Base-by-base conservation (phyloP, 2,797 vertebrate species). In the Artibeus jamaicensis region DNA sequence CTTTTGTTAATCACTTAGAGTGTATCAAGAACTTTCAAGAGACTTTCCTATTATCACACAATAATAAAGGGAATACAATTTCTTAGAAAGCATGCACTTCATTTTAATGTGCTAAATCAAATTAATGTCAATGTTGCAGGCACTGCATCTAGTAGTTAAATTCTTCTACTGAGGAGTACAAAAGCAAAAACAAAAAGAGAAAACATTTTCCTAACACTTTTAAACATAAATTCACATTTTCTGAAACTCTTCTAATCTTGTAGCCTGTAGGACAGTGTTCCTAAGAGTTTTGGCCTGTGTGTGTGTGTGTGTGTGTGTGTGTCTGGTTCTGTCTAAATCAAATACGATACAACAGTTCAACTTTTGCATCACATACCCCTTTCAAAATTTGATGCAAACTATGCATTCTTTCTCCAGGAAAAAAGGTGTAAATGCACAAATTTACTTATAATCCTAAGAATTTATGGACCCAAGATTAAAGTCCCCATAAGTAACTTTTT, bases 221-320 rank as follows among this genome's bases (percentile, higher is more conserved):
- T 62, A 94, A 86, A 85, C 26, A 67, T 32, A 32, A 21, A 67
- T 32, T 86, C 32, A 68, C 14, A 62, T 24, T 42, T 85, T 79
- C 4, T 57, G 37, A 85, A 96, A 96, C 92, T 95, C 89, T 57
- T 57, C 57, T 62, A 62, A 62, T 29, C 12, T n/a, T 59, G 55
- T 10, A 53, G 74, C 92, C 95, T 53, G 96, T 79, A 83, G 97
- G 84, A 96, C 59, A 76, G 39, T 8, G 55, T 74, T 97, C 94
- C 89, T 89, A n/a, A 92, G 93, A 90, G 96, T 48, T 96, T 95
- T 87, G 74, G 70, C 44, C 44, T 44, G 44, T 44, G 29, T 62
- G 59, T 62, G 12, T 62, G 59, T 26, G 21, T 53, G 50, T 53
- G 50, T 11, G 70, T 59, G 10, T 59, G 8, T 59, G 57, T 62